Base-by-base conservation (phyloP, 2,113 vertebrate species). In the Capricornis sumatraensis region DNA sequence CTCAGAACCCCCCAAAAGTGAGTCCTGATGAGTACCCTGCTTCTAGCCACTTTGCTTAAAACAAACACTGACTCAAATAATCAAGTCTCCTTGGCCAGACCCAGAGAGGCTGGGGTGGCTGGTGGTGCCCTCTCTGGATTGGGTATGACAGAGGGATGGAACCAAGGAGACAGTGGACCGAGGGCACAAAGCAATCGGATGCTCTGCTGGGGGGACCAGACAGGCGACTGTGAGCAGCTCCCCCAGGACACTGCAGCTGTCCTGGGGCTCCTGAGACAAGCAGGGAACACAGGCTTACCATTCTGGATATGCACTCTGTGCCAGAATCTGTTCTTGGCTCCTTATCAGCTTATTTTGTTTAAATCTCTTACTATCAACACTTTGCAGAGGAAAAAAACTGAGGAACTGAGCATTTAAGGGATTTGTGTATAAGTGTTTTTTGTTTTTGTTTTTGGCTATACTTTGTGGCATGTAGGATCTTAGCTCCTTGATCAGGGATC, bases 351-450 rank as follows among this genome's bases (percentile, higher is more conserved):
- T 74, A 17, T 94, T 89, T 93, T 62, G 94, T 50, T 55, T 67
- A 82, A 45, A 67, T 47, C 6, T 89, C 10, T 95, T 79, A 45
- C 17, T 25, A 79, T 23, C 67, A 79, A 43, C 55, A 40, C 74
- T 67, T 62, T 33, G 30, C 50, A 79, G 23, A 94, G 90, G 55
- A 93, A 86, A 53, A 96, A 93, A 93, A 93, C 93, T 40, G 93
- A 94, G 60, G 58, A 81, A 40, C 19, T 19, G 57, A 79, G 47
- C 58, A 53, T 53, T 71, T 92, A 45, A 47, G 33, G 45, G 11
- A 78, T 52, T 53, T 62, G 33, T 43, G 25, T 50, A 71, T 78
- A 52, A 67, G 19, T 36, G 19, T 23, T 40, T 74, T 71, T 71
- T 71, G 6, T 21, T 67, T 71, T 40, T 40, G 6, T 40, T 25